Base-by-base conservation (phyloP, 2,113 vertebrate species). In the Tragelaphus imberbis region DNA sequence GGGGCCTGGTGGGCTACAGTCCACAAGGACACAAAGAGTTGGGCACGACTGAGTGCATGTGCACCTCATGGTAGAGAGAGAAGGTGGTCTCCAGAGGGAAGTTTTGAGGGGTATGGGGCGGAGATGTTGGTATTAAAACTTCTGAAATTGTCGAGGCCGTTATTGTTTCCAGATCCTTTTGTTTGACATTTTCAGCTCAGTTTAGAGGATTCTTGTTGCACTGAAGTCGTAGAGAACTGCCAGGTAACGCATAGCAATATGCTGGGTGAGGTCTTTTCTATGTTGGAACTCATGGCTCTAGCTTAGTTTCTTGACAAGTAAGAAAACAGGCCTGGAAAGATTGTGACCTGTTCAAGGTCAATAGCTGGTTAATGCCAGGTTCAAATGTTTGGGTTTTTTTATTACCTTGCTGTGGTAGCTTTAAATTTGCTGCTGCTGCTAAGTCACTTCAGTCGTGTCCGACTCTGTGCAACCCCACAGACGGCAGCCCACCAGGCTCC, bases 1-100 rank as follows among this genome's bases (percentile, higher is more conserved):
- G 36, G 36, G 44, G 23, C 23, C 71, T 77, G 71, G 23, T 77
- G 36, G 36, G 36, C 23, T 27, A 27, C 23, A 44, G 36, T 77
- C 36, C 71, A 27, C 3, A 3, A 5, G 36, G 71, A 44, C 36
- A 14, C 12, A 77, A 7, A 44, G 71, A 44, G 36, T 4, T 44
- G 36, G 71, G 40, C 36, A 27, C 0, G 36, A 13, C 36, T 44
- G 71, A 2, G 1, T 0, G 3, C 36, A 3, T 6, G 7, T 2
- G 21, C 21, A 27, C 36, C 11, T 77, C 7, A 13, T 44, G 36
- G 25, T 44, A 27, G 36, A 79, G 44, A 13, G 15, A 30, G 55
- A 81, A 80, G 15, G 17, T 27, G 25, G 4, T 91, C 63, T 88
- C 86, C 61, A 94, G 88, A 95, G 55, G 49, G 36, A 89, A 58